Evolutionary conservation across 2,797 vertebrate species (phyloP).

Genomic region (Botia almorhae): DNA sequence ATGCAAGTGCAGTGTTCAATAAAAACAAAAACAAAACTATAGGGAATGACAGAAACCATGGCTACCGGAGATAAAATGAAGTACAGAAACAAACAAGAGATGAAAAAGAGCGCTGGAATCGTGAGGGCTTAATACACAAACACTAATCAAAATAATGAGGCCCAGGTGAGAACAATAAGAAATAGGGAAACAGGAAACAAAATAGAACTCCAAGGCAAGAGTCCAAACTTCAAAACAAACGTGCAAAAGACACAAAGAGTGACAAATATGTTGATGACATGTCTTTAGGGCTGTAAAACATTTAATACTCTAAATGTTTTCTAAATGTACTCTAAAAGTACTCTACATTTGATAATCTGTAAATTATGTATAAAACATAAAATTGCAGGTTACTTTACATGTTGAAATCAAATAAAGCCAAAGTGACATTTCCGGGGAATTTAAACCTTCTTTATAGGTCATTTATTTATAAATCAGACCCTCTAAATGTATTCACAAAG

Average conservation of each 20-base stretch:
- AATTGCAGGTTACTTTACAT: not conserved
- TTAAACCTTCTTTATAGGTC: too few relatives aligned
- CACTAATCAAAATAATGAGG: constrained; percentile 3
- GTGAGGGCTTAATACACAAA: not conserved
- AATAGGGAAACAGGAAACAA: not conserved
- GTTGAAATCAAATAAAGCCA: too few relatives aligned
- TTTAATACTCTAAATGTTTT: too few relatives aligned
- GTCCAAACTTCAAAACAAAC: not conserved
- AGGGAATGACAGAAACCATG: not conserved
- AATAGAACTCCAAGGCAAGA: not conserved
- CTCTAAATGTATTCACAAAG: not conserved
- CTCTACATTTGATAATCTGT: too few relatives aligned
- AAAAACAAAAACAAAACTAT: constrained; percentile 4
- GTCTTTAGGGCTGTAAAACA: too few relatives aligned
- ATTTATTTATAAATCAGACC: too few relatives aligned
- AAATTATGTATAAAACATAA: too few relatives aligned
- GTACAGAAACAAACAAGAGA: not conserved
- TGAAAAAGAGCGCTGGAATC: not conserved
- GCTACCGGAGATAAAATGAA: not conserved
- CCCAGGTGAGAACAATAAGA: not conserved
- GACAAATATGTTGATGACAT: not conserved
- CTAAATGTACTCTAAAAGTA: too few relatives aligned
- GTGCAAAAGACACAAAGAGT: not conserved
- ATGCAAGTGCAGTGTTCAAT: not conserved
- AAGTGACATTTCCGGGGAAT: too few relatives aligned